Evolutionary conservation across 2,113 vertebrate genomes (phyloP).

Genomic region (Equus quagga): DNA sequence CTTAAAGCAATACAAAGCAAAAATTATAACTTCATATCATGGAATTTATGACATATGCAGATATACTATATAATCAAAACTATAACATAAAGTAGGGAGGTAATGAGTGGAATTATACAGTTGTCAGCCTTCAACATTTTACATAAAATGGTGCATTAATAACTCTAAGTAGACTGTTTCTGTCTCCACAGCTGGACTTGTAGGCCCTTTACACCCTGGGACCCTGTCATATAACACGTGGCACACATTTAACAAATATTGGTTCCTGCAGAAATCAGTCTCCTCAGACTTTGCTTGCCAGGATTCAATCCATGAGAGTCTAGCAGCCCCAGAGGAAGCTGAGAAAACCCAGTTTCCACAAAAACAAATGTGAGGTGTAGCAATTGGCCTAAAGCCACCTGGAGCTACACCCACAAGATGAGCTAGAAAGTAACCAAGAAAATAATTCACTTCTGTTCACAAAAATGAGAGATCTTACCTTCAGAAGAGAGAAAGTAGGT

Average conservation of each 20-base stretch:
- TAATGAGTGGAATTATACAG: not conserved
- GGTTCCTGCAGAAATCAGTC: conserved; percentile 44
- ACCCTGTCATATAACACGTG: not conserved
- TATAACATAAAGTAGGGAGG: not conserved
- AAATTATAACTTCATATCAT: not conserved
- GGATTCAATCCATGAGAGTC: conserved; percentile 30
- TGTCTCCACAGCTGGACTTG: not conserved
- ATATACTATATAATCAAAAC: not conserved
- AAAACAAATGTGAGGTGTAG: not conserved
- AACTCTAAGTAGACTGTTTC: not conserved
- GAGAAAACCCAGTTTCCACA: conserved; percentile 26
- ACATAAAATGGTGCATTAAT: not conserved
- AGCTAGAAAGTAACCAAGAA: not conserved
- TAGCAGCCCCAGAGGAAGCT: not conserved
- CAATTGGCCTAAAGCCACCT: not conserved
- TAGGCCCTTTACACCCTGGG: not conserved
- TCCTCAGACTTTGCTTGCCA: conserved; percentile 46
- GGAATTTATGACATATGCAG: not conserved
- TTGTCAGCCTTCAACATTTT: not conserved
- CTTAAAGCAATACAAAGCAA: not conserved
- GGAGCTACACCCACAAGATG: not conserved
- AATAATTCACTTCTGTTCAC: not conserved
- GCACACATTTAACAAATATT: not conserved
- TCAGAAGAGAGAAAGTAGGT: not conserved
- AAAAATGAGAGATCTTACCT: not conserved